Conservation (phyloP, 2,113 vertebrate genomes). For the Zeus faber region DNA sequence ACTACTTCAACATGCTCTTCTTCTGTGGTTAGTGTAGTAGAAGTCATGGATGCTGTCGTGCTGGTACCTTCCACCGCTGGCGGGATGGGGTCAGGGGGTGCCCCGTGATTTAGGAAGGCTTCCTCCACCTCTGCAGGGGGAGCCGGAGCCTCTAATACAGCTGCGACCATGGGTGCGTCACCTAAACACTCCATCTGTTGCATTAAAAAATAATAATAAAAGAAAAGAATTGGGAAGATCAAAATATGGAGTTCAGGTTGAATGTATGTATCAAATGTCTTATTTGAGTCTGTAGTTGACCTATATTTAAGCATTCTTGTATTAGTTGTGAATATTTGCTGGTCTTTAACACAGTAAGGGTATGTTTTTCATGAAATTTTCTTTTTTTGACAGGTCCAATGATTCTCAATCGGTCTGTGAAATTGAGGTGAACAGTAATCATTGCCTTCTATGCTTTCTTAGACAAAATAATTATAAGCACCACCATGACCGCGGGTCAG, state of each 20-base stretch:
- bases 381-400: too few species aligned
- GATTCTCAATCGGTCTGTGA: too few species aligned
- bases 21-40: background rate
- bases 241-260: too few species aligned
- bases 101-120: too few species aligned
- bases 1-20: constrained; percentile 10
- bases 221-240: background rate
- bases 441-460: background rate
- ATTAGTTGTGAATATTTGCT: background rate
- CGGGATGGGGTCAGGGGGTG: too few species aligned
- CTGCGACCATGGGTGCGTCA: constrained; percentile 2
- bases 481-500: too few species aligned
- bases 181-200: background rate
- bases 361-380: too few species aligned
- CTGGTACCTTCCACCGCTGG: constrained; percentile 5
- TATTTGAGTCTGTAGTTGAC: too few species aligned
- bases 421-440: background rate
- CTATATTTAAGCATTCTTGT: too few species aligned
- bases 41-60: background rate
- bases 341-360: too few species aligned
- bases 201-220: constrained; percentile 2
- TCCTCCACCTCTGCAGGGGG: too few species aligned
- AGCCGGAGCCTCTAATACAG: background rate
- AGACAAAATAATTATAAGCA: background rate
- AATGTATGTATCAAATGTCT: too few species aligned